Conservation (phyloP, 2,888 invertebrate species). For the Heliconius ismenius region DNA sequence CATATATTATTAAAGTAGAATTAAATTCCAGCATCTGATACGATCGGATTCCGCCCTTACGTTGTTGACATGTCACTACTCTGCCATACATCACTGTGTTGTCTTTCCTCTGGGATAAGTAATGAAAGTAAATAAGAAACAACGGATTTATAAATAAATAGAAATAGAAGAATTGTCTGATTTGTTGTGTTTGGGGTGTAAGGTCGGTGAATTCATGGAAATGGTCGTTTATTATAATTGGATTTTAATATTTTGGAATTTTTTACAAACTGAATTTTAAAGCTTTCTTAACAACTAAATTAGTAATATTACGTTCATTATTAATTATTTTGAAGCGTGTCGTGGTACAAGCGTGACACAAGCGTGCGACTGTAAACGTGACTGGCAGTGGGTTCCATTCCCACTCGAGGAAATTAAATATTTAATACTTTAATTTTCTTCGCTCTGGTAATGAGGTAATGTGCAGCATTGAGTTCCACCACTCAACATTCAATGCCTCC, state of each 20-base stretch:
- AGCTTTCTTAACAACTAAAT: too few species aligned
- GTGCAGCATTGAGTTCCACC: too few species aligned
- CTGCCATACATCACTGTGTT: constrained; percentile 14
- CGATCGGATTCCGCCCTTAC: constrained; percentile 17
- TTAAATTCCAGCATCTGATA: constrained; percentile 16
- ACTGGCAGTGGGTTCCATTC: too few species aligned
- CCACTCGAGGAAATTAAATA: too few species aligned
- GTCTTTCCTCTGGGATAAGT: constrained; percentile 14
- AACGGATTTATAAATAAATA: constrained; percentile 6
- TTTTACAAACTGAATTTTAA: not conserved
- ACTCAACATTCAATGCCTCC: too few species aligned
- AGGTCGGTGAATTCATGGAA: not conserved
- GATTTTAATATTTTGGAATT: not conserved
- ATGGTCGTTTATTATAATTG: not conserved
- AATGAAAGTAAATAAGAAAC: constrained; percentile 9
- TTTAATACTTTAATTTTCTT: too few species aligned
- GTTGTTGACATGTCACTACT: constrained; percentile 21
- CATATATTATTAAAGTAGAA: constrained; percentile 5
- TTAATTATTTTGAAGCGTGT: too few species aligned
- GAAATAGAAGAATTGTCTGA: not conserved
- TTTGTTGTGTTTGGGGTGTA: not conserved
- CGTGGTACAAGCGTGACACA: too few species aligned
- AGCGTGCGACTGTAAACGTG: too few species aligned
- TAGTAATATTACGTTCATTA: too few species aligned
- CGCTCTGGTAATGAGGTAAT: too few species aligned